A percentile compares a stretch with the other conserved stretches of the same genome.
Evolutionary conservation across 2,888 invertebrate species (phyloP).

Genomic region (Anticlea derivata): DNA sequence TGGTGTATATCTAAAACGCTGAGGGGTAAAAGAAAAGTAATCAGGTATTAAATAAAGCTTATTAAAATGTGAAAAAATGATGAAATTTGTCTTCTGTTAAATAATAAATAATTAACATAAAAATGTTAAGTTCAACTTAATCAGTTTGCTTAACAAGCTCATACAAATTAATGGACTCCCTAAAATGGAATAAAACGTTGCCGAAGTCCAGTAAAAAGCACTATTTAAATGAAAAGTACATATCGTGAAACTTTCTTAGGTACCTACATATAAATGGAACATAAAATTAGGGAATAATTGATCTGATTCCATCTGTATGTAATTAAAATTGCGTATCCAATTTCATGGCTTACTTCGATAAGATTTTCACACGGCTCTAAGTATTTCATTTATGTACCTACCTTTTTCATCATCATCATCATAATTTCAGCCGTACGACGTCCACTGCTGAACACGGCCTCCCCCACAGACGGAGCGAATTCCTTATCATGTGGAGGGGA

Average conservation of each 20-base stretch:
- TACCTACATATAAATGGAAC: conserved; percentile 30
- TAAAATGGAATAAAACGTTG: conserved; percentile 5
- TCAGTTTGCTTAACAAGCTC: conserved; percentile 11
- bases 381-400: background rate
- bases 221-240: conserved; percentile 29
- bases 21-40: too few species aligned
- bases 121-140: too few species aligned
- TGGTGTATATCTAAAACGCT: background rate
- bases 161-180: conserved; percentile 16
- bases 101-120: too few species aligned
- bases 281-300: conserved; percentile 51
- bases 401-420: background rate
- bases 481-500: too few species aligned
- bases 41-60: too few species aligned
- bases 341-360: conserved; percentile 45
- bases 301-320: conserved; percentile 48
- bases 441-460: too few species aligned
- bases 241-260: conserved; percentile 25
- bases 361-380: conserved; percentile 54
- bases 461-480: too few species aligned
- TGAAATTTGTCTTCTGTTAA: background rate
- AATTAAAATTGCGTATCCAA: conserved; percentile 50
- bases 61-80: too few species aligned
- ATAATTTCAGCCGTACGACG: too few species aligned
- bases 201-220: conserved; percentile 20